Conservation (phyloP, 1,140 invertebrate species). For the Cephus cinctus region DNA sequence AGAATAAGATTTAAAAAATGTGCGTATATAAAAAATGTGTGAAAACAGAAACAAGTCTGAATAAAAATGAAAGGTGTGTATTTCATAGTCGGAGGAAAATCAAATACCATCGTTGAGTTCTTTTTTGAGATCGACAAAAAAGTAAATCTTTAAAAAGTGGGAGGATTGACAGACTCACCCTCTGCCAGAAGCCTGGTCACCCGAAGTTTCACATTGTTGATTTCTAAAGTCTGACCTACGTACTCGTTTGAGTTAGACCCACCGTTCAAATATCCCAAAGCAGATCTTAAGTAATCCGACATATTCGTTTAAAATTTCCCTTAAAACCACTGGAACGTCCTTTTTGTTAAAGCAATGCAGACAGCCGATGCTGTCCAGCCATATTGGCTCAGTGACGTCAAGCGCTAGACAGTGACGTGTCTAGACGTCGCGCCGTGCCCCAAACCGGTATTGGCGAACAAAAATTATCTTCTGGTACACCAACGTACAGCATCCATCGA, state of each 20-base stretch:
- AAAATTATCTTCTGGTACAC: too few species aligned
- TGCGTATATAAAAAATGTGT: too few species aligned
- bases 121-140: background rate
- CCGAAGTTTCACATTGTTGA: conserved; percentile 84
- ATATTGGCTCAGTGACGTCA: conserved; percentile 46
- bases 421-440: background rate
- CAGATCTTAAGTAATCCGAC: conserved; percentile 53
- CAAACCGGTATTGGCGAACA: too few species aligned
- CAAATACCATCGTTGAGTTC: background rate
- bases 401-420: background rate
- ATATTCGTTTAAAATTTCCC: conserved; percentile 34
- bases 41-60: too few species aligned
- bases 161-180: conserved; percentile 64
- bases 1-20: too few species aligned
- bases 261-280: conserved; percentile 49
- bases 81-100: too few species aligned
- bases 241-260: conserved; percentile 70
- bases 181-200: conserved; percentile 91
- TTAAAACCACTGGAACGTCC: conserved; percentile 19
- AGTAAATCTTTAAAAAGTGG: background rate
- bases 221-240: conserved; percentile 86
- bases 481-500: too few species aligned
- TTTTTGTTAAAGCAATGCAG: conserved; percentile 33
- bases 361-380: conserved; percentile 45
- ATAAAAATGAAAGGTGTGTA: too few species aligned